These are phyloP conservation scores for Calosoma granatense DNA, from an alignment of 1,140 invertebrate genomes.

Conservation along the genomic window DNA sequence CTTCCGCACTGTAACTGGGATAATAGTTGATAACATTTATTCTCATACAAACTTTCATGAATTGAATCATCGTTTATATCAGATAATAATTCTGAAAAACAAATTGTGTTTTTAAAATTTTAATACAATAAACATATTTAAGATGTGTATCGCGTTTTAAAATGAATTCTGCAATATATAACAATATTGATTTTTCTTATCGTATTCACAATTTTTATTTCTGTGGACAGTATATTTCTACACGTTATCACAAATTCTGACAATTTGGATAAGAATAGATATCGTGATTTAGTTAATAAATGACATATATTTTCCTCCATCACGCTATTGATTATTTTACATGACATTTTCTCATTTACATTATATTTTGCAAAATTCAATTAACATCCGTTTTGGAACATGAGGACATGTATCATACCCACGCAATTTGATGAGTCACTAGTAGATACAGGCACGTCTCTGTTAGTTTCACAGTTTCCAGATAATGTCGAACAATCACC, in stretches of 20 bases:
- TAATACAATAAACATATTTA: too few species aligned
- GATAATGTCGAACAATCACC: background rate
- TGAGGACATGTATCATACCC: background rate
- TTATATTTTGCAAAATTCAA: background rate
- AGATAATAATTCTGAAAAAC: conserved; percentile 25
- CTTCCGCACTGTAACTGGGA: background rate
- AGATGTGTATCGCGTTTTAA: too few species aligned
- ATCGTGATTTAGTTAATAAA: too few species aligned
- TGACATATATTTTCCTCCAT: too few species aligned
- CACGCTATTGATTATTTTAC: background rate
- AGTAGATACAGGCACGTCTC: background rate
- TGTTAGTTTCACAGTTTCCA: background rate
- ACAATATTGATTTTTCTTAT: too few species aligned
- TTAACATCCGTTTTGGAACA: background rate
- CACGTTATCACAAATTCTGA: too few species aligned
- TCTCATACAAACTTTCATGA: conserved; percentile 26
- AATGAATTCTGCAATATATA: too few species aligned
- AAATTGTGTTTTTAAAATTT: conserved; percentile 6
- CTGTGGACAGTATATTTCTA: too few species aligned
- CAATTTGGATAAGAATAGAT: too few species aligned
- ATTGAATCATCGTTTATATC: conserved; percentile 22
- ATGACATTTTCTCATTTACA: background rate
- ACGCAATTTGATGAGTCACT: background rate
- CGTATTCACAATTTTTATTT: too few species aligned
- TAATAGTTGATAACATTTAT: conserved; percentile 27